A percentile compares a stretch with the other conserved stretches of the same genome.
Conservation (phyloP, 2,797 vertebrate genomes). For the Phataginus tricuspis region DNA sequence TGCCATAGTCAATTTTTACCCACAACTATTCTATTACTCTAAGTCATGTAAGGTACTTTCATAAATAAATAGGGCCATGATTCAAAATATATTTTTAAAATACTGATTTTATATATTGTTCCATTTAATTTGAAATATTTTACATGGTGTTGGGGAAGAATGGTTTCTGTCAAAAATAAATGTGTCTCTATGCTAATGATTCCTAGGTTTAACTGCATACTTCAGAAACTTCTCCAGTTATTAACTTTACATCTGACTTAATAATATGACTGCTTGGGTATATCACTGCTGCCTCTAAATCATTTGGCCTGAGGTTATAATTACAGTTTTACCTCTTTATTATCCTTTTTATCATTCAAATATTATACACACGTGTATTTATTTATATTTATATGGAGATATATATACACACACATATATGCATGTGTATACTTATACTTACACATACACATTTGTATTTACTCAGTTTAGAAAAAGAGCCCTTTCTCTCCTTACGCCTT, state of each 20-base stretch:
- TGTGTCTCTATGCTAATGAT: not conserved
- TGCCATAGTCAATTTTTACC: not conserved
- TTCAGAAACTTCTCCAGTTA: not conserved
- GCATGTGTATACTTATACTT: no score
- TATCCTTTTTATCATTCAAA: conserved; percentile 8
- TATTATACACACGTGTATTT: not conserved
- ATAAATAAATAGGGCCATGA: not conserved
- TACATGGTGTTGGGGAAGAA: not conserved
- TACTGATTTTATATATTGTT: conserved; percentile 3
- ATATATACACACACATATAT: not conserved
- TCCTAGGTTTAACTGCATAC: not conserved
- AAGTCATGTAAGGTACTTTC: not conserved
- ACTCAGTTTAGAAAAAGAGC: not conserved
- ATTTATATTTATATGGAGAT: not conserved
- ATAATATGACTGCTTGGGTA: not conserved
- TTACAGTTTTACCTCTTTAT: conserved; percentile 20
- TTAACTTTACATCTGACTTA: not conserved
- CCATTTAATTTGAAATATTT: conserved; percentile 11
- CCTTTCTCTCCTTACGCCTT: not conserved
- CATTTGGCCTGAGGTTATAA: not conserved
- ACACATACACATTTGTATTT: not conserved
- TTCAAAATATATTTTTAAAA: not conserved
- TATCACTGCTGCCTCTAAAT: not conserved
- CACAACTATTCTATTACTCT: not conserved
- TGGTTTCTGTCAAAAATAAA: conserved; percentile 39